phyloP scores from a whole-genome alignment of 2,888 invertebrate species.

The Machimus atricapillus region DNA sequence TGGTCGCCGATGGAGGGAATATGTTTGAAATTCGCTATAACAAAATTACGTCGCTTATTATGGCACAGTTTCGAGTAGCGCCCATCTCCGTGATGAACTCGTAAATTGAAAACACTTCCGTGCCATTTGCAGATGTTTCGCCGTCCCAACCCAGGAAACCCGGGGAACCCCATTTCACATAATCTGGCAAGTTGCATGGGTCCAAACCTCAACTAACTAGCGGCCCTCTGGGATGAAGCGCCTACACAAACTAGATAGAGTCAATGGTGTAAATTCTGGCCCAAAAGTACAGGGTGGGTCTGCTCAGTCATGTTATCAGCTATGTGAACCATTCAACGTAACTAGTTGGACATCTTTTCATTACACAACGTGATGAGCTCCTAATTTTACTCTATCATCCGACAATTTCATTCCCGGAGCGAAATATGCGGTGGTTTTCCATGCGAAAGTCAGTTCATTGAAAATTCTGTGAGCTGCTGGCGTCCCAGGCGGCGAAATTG shows the following conservation, averaged over 20 bases:
- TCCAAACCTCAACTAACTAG: conserved; percentile 1
- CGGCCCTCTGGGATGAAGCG: neutral
- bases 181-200: neutral
- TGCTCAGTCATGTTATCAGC: conserved; percentile 28
- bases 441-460: neutral
- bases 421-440: conserved; percentile 6
- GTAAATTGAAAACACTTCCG: conserved; percentile 31
- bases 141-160: neutral
- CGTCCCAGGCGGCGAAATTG: neutral
- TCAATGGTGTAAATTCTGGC: conserved; percentile 13
- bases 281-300: neutral
- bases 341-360: conserved; percentile 32
- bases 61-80: neutral
- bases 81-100: conserved; percentile 3
- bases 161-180: neutral
- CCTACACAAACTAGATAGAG: conserved; percentile 14
- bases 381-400: conserved; percentile 24
- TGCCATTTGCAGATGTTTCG: conserved; percentile 26
- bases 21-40: conserved; percentile 10
- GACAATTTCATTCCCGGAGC: neutral
- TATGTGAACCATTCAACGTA: conserved; percentile 26
- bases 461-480: neutral
- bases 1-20: neutral
- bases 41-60: conserved; percentile 17
- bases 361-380: conserved; percentile 23